Percentiles rank a stretch among this genome's conserved stretches.
Conservation (phyloP, 2,113 vertebrate species). For the Silurus asotus region DNA sequence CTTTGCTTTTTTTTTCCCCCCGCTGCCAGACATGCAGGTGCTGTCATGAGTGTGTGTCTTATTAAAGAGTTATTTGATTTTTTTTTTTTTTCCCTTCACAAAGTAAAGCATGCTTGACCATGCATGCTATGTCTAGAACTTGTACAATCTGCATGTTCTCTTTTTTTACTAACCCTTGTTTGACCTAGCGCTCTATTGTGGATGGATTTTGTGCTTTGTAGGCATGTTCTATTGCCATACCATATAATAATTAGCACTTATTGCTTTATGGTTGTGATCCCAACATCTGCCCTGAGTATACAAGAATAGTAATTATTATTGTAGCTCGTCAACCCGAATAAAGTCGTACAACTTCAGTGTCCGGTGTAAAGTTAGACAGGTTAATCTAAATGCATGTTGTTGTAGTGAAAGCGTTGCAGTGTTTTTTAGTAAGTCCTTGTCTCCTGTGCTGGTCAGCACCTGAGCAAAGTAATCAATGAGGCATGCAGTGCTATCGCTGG, state of each 20-base stretch:
- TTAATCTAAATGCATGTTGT: constrained; percentile 28
- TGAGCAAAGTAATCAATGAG: constrained; percentile 99
- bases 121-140: constrained; percentile 4
- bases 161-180: neutral
- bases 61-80: constrained; percentile 28
- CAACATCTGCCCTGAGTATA: constrained; percentile 30
- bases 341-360: constrained; percentile 7
- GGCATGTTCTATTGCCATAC: constrained; percentile 6
- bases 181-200: neutral
- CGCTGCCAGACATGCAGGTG: constrained; percentile 17
- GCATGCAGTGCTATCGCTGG: constrained; percentile 93
- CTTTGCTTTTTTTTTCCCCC: neutral
- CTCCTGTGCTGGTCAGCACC: constrained; percentile 97
- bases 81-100: neutral
- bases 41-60: constrained; percentile 1
- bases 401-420: constrained; percentile 70
- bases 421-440: constrained; percentile 90
- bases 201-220: constrained; percentile 1
- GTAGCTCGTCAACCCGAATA: constrained; percentile 9
- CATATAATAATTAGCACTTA: constrained; percentile 18
- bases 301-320: constrained; percentile 23
- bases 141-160: neutral
- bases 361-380: constrained; percentile 28
- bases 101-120: neutral
- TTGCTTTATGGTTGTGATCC: constrained; percentile 8